phyloP scores from a whole-genome alignment of 2,888 invertebrate species.

The Ganaspis brasiliensis region DNA sequence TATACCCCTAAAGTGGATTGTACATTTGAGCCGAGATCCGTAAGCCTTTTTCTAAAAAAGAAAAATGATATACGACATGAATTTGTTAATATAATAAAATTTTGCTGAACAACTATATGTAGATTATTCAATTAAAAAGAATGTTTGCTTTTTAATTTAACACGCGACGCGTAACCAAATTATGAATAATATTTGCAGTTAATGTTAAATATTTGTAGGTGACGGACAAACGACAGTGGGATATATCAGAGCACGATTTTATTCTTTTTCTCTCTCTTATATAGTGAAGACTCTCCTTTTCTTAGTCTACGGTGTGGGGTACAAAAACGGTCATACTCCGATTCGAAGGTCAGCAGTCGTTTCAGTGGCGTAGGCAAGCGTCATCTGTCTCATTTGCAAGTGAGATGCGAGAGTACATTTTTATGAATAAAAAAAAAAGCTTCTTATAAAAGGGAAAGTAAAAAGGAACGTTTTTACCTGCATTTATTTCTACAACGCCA shows the following conservation, averaged over 20 bases:
- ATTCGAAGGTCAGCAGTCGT: constrained; percentile 77
- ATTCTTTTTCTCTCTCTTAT: constrained; percentile 41
- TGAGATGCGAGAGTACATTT: constrained; percentile 12
- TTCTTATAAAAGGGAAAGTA: background rate
- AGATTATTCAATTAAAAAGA: no score
- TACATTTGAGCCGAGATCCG: background rate
- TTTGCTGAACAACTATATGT: no score
- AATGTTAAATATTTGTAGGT: constrained; percentile 42
- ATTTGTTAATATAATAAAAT: no score
- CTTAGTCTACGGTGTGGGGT: constrained; percentile 60
- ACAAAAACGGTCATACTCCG: constrained; percentile 76
- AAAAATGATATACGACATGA: no score
- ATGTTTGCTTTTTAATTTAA: no score
- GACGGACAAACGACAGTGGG: constrained; percentile 48
- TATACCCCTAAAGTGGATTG: no score
- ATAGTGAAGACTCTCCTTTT: constrained; percentile 50
- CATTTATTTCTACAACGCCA: background rate
- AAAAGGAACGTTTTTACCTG: background rate
- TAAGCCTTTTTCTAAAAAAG: background rate
- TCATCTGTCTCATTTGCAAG: constrained; percentile 47
- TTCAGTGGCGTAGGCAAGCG: constrained; percentile 74
- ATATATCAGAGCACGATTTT: constrained; percentile 42
- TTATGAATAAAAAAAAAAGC: background rate
- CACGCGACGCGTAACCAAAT: no score
- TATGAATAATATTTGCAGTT: no score